These are phyloP conservation scores for Oryzias sinensis DNA, from an alignment of 2,797 vertebrate genomes.

Conservation along the genomic window DNA sequence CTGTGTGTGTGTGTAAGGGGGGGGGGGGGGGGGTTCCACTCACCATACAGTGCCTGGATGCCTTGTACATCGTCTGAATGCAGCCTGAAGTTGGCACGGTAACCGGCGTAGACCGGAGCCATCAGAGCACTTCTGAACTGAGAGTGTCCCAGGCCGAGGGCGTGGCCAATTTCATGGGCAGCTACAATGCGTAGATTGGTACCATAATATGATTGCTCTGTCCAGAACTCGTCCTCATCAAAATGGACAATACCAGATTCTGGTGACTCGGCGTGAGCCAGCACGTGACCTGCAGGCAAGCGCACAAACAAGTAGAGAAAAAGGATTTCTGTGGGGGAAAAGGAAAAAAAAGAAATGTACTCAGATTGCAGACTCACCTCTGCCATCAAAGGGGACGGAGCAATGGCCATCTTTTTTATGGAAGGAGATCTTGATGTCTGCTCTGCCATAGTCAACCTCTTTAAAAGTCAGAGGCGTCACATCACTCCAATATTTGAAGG, in stretches of 20 bases:
- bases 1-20: too few species aligned
- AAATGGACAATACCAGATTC: constrained; percentile 87
- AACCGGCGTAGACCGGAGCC: constrained; percentile 85
- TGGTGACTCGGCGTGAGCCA: constrained; percentile 87
- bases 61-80: constrained; percentile 84
- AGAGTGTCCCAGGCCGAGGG: constrained; percentile 89
- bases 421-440: constrained; percentile 86
- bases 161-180: constrained; percentile 89
- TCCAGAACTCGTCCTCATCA: constrained; percentile 89
- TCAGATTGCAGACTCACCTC: constrained; percentile 66
- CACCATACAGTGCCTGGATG: constrained; percentile 88
- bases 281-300: constrained; percentile 75
- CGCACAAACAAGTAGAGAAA: constrained; percentile 7
- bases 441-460: constrained; percentile 77
- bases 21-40: constrained; percentile 26
- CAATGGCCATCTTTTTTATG: constrained; percentile 76
- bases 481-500: constrained; percentile 87
- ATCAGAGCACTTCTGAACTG: constrained; percentile 81
- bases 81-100: constrained; percentile 79
- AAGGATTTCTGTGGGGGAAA: neutral
- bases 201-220: constrained; percentile 78
- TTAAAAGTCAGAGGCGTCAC: constrained; percentile 81
- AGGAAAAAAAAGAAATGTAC: neutral
- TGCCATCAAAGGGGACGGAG: constrained; percentile 82
- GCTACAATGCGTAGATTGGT: constrained; percentile 90